Conservation (phyloP, 2,113 vertebrate species). For the Epinephelus fuscoguttatus region DNA sequence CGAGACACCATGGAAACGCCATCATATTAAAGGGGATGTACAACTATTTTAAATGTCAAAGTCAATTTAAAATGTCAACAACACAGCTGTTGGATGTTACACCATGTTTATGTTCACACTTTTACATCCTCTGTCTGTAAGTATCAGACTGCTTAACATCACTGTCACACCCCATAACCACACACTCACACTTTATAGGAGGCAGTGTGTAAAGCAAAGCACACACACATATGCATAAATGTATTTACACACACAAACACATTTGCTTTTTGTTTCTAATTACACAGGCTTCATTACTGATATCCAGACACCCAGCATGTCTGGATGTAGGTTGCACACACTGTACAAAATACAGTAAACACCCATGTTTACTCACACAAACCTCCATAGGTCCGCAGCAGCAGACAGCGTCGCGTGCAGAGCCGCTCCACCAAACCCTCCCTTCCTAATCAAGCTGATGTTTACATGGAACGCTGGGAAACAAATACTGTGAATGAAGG, state of each 20-base stretch:
- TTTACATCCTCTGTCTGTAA: conserved; percentile 21
- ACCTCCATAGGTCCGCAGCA: not conserved
- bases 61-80: not conserved
- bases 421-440: conserved; percentile 29
- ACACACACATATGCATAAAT: not conserved
- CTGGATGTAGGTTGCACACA: not conserved
- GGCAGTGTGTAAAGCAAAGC: conserved; percentile 3
- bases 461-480: conserved; percentile 15
- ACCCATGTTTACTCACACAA: not conserved
- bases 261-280: conserved; percentile 17
- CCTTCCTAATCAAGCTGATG: conserved; percentile 31
- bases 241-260: not conserved
- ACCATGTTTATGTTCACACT: conserved; percentile 15
- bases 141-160: conserved; percentile 38
- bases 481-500: conserved; percentile 5
- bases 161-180: conserved; percentile 20
- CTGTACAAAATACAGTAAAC: not conserved
- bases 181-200: conserved; percentile 27
- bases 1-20: not conserved
- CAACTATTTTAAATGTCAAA: not conserved
- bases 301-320: conserved; percentile 9
- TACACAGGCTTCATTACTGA: not conserved
- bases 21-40: not conserved
- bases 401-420: conserved; percentile 27
- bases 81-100: not conserved